Evolutionary conservation across 2,888 invertebrate genomes (phyloP), one percentile per base, ranked within the genome.

Genomic region (Lasioglossum villosulum): DNA sequence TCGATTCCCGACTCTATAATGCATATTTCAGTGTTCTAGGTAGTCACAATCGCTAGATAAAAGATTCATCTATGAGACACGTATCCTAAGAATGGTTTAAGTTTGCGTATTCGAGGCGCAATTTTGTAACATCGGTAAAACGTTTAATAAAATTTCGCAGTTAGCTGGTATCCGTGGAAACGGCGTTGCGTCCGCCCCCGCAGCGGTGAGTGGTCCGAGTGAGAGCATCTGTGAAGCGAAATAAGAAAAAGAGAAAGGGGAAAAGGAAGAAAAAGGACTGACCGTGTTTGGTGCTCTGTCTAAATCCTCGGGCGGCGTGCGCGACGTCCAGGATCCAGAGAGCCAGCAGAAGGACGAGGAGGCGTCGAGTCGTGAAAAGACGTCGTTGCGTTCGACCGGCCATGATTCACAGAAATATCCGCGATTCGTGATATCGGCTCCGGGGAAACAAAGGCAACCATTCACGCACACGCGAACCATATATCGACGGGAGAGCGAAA

Each of bases 211-310:
- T 23, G 0, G 8, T 8, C 23, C 34, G 19, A 19, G 37, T 2
- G 23, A 23, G n/a, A 14, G 37, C 4, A 10, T 37, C 34, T 19
- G 12, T 23, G n/a, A 56, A 56, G 4, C 56, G 8, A 56, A 56
- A 56, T 1, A 56, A 56, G 56, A 4, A 12, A 56, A n/a, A 39
- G 23, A 70, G 39, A 23, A 10, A 45, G 16, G 23, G 23, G 19
- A 59, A 71, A 71, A 71, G 16, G 52, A 23, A 23, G 52, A 27
- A 42, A 42, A 48, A 71, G 34, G 1, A 82, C 92, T 90, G 68
- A 93, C 93, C 92, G 80, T 92, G 89, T 74, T 84, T 91, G 76
- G 89, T 80, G 82, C 82, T 91, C 68, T 92, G 92, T 74, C 93
- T 88, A 86, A 92, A 92, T 88, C 93, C 92, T 59, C 91, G 92